Evolutionary conservation across 2,113 vertebrate genomes (phyloP), one percentile per base, ranked within the genome.

Genomic region (Misgurnus mizolepis): DNA sequence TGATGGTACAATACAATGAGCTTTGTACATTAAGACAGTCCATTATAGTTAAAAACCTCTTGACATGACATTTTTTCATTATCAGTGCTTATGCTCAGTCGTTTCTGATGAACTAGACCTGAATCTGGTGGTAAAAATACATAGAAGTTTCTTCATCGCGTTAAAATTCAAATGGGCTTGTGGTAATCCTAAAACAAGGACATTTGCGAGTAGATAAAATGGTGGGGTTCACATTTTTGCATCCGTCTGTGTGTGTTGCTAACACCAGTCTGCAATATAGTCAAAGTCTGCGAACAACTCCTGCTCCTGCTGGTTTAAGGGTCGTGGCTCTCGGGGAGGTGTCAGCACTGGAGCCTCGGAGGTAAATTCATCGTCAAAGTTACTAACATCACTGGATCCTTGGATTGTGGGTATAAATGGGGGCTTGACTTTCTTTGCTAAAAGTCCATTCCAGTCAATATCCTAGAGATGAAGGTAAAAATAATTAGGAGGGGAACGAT

Each of bases 261-360:
- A 96, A 95, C 95, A 96, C 95, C 95, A 96, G 86, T 96, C 95
- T 83, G 95, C 95, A 85, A 96, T 94, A 88, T 96, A 96, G 91
- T 96, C 95, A 88, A 96, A 96, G 90, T 96, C 94, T 79, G 89
- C 91, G 88, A 96, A 96, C 90, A 95, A 91, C 83, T 94, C 93
- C 88, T 96, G 95, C 78, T 96, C 94, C 69, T 94, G 92, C 88
- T 92, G 92, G 6, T 91, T 94, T 80, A 96, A 94, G 90, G 93
- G 90, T 90, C 95, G 88, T 81, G 94, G 93, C 89, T 96, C 95
- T 84, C 94, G 91, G 77, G 95, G 95, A 40, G 95, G 95, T 83
- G 95, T 96, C 85, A 96, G 91, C 89, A 96, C 92, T 72, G 95
- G 95, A 64, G 92, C 94, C 91, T 96, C 95, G 41, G 95, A 96